Evolutionary conservation across 2,113 vertebrate genomes (phyloP).

Genomic region (Amblyornis subalaris): DNA sequence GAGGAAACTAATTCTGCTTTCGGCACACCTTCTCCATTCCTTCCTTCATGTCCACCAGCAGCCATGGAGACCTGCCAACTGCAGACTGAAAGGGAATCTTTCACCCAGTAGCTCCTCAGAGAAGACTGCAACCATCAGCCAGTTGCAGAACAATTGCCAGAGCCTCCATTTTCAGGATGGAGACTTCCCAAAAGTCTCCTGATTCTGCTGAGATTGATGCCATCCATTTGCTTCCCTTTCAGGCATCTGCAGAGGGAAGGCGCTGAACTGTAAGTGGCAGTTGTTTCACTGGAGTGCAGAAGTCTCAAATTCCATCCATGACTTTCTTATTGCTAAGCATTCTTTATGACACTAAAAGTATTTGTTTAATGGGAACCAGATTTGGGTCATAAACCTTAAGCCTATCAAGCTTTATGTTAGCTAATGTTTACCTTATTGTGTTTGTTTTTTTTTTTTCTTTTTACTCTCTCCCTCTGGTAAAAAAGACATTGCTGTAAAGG

Average conservation of each 20-base stretch:
- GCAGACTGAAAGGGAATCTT: not conserved
- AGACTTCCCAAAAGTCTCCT: not conserved
- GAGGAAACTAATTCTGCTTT: not conserved
- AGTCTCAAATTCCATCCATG: slow-evolving; percentile 40
- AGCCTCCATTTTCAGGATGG: not conserved
- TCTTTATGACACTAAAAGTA: slow-evolving; percentile 31
- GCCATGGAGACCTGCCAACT: not conserved
- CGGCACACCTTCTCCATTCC: not conserved
- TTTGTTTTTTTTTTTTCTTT: not conserved
- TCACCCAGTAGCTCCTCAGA: not conserved
- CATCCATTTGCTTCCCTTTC: not conserved
- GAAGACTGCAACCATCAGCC: not conserved
- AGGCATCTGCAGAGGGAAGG: not conserved
- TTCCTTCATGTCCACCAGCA: not conserved
- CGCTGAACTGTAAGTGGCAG: not conserved
- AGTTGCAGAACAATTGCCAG: not conserved
- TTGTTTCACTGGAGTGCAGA: not conserved
- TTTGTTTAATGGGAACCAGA: slow-evolving; percentile 64
- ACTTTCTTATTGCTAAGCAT: slow-evolving; percentile 52
- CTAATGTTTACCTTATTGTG: slow-evolving; percentile 73
- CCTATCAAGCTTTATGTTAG: slow-evolving; percentile 64
- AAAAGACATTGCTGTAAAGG: slow-evolving; percentile 55
- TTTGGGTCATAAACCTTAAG: slow-evolving; percentile 69
- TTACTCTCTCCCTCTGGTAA: not conserved
- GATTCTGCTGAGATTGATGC: not conserved